Conservation (phyloP, 2,113 vertebrate species). For the Nipponia nippon region DNA sequence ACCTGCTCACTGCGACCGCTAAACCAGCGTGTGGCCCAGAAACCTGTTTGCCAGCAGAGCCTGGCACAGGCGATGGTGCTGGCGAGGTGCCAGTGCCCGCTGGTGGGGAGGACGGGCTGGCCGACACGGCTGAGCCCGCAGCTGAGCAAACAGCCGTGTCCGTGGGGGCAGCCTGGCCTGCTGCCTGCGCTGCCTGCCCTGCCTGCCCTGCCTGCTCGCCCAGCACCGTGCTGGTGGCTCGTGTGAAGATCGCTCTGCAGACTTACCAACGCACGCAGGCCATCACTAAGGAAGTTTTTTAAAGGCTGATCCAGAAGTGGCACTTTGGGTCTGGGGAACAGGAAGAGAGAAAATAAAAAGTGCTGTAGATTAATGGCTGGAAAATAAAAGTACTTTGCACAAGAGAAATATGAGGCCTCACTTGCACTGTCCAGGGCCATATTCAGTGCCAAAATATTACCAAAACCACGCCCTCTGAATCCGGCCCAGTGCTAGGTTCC, state of each 20-base stretch:
- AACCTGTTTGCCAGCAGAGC: neutral
- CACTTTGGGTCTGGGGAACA: conserved; percentile 21
- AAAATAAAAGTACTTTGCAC: neutral
- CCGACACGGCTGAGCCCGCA: neutral
- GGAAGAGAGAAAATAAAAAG: neutral
- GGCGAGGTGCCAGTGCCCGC: neutral
- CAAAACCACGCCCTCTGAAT: neutral
- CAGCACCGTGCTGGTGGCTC: accelerated
- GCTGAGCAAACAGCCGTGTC: conserved; percentile 22
- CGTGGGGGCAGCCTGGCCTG: neutral
- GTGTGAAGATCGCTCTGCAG: accelerated
- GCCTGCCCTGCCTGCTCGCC: neutral
- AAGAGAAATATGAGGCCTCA: accelerated
- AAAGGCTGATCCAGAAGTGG: conserved; percentile 7
- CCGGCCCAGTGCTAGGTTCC: accelerated
- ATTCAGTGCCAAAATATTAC: neutral
- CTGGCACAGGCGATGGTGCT: neutral
- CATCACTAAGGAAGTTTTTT: neutral
- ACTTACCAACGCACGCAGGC: conserved; percentile 57
- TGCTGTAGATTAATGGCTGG: accelerated
- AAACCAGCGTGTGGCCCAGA: neutral
- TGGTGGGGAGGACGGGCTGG: neutral
- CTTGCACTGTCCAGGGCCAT: neutral
- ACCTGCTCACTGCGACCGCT: neutral
- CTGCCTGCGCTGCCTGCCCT: neutral